Evolutionary conservation across 2,113 vertebrate genomes (phyloP).

Genomic region (Mungos mungo): DNA sequence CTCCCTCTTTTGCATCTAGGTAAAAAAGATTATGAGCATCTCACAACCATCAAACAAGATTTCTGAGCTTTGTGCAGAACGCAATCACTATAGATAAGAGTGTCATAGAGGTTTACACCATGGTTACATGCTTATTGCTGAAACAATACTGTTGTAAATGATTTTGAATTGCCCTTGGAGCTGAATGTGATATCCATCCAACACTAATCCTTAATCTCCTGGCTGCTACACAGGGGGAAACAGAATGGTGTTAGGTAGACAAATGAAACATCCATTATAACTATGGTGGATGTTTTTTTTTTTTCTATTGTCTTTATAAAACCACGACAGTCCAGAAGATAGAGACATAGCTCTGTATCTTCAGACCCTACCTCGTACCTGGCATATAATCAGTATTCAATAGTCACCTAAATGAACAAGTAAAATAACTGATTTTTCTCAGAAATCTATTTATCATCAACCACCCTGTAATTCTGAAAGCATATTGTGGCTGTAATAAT

Average conservation of each 20-base stretch:
- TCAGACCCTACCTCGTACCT: not conserved
- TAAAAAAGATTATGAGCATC: not conserved
- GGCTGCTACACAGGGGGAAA: not conserved
- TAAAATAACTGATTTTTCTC: slow-evolving; percentile 36
- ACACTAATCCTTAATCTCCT: not conserved
- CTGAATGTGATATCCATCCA: not conserved
- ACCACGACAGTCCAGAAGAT: not conserved
- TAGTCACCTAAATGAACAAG: not conserved
- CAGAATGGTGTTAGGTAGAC: not conserved
- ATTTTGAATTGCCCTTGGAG: not conserved
- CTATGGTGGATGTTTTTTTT: not conserved
- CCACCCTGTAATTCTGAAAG: not conserved
- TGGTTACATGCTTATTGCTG: not conserved
- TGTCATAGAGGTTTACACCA: not conserved
- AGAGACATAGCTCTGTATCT: not conserved
- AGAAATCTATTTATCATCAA: slow-evolving; percentile 30
- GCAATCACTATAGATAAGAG: not conserved
- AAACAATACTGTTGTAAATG: not conserved
- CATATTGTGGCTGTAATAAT: not conserved
- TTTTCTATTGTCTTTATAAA: not conserved
- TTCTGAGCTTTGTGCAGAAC: not conserved
- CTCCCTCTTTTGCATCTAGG: not conserved
- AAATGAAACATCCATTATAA: not conserved
- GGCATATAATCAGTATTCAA: not conserved
- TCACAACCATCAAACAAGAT: not conserved